Base-by-base conservation (phyloP, 2,113 vertebrate genomes). In the Serinus canaria region DNA sequence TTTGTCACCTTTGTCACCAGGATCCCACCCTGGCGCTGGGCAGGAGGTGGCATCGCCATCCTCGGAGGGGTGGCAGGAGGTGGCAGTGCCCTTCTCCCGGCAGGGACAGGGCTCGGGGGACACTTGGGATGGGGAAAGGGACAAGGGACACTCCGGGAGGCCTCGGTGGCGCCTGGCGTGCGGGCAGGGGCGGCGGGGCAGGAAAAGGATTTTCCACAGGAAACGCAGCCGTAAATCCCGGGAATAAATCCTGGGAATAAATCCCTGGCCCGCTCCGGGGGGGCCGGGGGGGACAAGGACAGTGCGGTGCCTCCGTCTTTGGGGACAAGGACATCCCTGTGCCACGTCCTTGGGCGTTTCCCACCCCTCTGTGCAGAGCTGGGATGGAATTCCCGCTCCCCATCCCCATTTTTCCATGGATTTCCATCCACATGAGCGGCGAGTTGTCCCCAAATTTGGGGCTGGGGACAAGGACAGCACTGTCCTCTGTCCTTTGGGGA, bases 121-220 rank as follows among this genome's bases (percentile, higher is more conserved):
- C 72, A 2, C 4, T 2, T 2, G 56, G 12, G 64, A 4, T 27
- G 52, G 24, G 24, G 9, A 7, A 10, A 53, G 53, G 43, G 43
- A 69, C 7, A 2, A 19, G 44, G 63, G 72, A 4, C 7, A 0
- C 1, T 4, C 1, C 0, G 43, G 8, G 64, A 33, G 64, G 64
- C 64, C 64, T 18, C 14, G 25, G 87, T 41, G 10, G 33, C 1
- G 27, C 14, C 14, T 89, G 85, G 69, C 69, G 69, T 78, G 95
- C n/a, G 5, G 91, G 87, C 52, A 67, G 73, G 15, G 49, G 11
- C 10, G 3, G 31, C 53, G 2, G 2, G 20, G 43, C 92, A 88
- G 94, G 92, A 95, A 95, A 85, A 13, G 87, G 63, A 69, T 44
- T 89, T 80, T 75, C 59, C 18, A 89, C 89, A 92, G 95, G 95